phyloP scores from a whole-genome alignment of 2,888 invertebrate genomes.

The Embidobia sp. region DNA sequence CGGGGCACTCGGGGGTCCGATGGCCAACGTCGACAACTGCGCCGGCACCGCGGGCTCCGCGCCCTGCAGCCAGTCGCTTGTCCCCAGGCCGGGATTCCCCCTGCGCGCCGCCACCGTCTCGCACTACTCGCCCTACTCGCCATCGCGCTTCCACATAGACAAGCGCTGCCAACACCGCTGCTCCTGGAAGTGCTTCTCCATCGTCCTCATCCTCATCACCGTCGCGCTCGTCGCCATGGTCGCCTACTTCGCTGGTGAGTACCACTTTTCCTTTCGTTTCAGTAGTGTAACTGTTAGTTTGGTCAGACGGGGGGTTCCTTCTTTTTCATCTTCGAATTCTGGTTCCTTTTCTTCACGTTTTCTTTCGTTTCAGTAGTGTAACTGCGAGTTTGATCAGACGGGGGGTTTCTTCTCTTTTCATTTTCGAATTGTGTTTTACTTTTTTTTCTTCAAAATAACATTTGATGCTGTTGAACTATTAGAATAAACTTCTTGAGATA shows the following conservation, averaged over 20 bases:
- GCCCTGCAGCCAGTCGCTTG: slow-evolving; percentile 88
- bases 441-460: slow-evolving; percentile 83
- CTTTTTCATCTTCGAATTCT: no score
- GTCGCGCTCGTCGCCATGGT: slow-evolving; percentile 96
- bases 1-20: slow-evolving; percentile 82
- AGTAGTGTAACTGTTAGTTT: no score
- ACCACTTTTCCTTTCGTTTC: background rate
- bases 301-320: no score
- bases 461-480: slow-evolving; percentile 78
- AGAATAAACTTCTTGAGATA: slow-evolving; percentile 88
- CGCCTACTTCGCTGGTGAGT: slow-evolving; percentile 96
- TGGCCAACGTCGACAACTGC: slow-evolving; percentile 65
- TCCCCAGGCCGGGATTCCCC: slow-evolving; percentile 92
- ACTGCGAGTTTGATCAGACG: no score
- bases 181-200: slow-evolving; percentile 98
- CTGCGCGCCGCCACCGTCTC: slow-evolving; percentile 87
- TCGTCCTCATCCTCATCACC: slow-evolving; percentile 94
- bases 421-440: no score
- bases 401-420: no score
- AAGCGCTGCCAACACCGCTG: slow-evolving; percentile 96
- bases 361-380: background rate
- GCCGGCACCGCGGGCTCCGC: slow-evolving; percentile 83
- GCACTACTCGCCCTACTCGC: slow-evolving; percentile 94
- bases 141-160: slow-evolving; percentile 96
- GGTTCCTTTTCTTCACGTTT: slow-evolving; percentile 81